Percentiles rank a stretch among this genome's conserved stretches.
phyloP scores from a whole-genome alignment of 2,888 invertebrate species.

The Leptinotarsa peninsularis region DNA sequence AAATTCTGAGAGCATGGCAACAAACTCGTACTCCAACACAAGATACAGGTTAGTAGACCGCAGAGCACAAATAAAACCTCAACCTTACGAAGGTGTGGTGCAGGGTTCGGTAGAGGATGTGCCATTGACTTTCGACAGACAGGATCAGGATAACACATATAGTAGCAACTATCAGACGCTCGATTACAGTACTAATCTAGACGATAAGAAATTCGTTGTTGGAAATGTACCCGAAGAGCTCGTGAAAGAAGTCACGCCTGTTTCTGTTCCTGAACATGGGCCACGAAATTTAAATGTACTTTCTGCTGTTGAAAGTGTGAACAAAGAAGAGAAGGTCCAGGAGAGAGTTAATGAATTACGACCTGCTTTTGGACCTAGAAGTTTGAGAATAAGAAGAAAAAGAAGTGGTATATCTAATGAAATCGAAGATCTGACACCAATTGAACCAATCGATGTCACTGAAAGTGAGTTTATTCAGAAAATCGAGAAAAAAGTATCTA shows the following conservation, averaged over 20 bases:
- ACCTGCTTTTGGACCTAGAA: conserved; percentile 26
- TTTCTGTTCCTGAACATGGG: conserved; percentile 75
- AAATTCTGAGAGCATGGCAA: conserved; percentile 44
- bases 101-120: conserved; percentile 57
- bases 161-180: conserved; percentile 30
- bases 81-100: conserved; percentile 40
- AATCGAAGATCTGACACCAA: conserved; percentile 21
- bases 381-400: conserved; percentile 29
- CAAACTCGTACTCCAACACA: conserved; percentile 17
- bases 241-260: conserved; percentile 68
- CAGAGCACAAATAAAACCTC: conserved; percentile 46
- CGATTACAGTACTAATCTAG: conserved; percentile 13
- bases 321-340: not conserved
- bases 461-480: conserved; percentile 11
- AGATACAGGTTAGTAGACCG: conserved; percentile 55
- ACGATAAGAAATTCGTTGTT: conserved; percentile 72
- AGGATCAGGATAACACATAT: not conserved
- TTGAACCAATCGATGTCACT: conserved; percentile 10
- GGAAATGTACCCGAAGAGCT: conserved; percentile 74
- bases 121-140: conserved; percentile 38
- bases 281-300: conserved; percentile 66
- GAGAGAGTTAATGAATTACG: not conserved
- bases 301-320: not conserved
- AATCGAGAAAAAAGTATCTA: conserved; percentile 4
- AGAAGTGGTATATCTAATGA: conserved; percentile 37